Base-by-base conservation (phyloP, 2,113 vertebrate species). In the Oncorhynchus nerka region DNA sequence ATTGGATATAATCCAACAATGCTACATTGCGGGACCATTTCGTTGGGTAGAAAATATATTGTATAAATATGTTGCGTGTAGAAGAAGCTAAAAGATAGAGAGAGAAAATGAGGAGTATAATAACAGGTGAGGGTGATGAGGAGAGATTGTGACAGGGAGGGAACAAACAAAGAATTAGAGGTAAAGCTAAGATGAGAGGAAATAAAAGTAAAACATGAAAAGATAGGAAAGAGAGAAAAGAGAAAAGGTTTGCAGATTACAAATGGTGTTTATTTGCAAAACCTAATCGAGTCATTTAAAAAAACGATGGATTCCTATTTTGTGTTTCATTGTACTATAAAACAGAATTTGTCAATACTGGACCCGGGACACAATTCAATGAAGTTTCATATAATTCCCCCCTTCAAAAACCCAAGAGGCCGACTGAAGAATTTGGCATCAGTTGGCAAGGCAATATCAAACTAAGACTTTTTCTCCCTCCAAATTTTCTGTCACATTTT, bases 111-210 rank as follows among this genome's bases (percentile, higher is more conserved):
- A 61, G 13, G 13, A 55, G 51, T 55, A 5, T 45, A 55, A 5
- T 45, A 55, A 15, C 51, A 19, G 51, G 51, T 19, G 15, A 55
- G 51, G 30, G 39, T 49, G 73, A 20, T 24, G 49, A 66, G 5
- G 45, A 49, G 45, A 51, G 64, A 30, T 24, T 12, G 34, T 13
- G 34, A 68, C 45, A 75, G 39, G 0, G 74, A 68, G 26, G 66
- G 49, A 64, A 45, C 26, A 68, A 64, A 68, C n/a, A 51, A 34
- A 59, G 26, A 49, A 70, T 69, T 39, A 61, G 22, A 48, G 69
- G 57, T 61, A 70, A 67, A 70, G 55, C 24, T 34, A 77, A 51
- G 57, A 19, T 68, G 65, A 70, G 57, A 66, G 77, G 7, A 39
- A 39, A 39, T 9, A 9, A 39, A 68, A 62, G 64, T 59, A 51